Base-by-base conservation (phyloP, 2,888 invertebrate species). In the Palloptera scutellata region DNA sequence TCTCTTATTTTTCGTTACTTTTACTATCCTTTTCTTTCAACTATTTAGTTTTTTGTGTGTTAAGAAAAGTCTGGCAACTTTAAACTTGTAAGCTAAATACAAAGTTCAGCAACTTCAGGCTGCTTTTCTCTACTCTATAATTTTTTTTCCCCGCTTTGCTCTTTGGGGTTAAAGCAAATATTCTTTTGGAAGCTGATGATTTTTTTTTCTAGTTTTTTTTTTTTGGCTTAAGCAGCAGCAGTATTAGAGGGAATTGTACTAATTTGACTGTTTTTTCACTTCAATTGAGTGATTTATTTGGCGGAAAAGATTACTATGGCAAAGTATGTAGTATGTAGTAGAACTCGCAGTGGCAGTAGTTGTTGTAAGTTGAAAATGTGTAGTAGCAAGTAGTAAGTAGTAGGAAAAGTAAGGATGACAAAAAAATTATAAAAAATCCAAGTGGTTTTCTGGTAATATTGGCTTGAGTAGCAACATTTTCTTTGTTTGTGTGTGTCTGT, bases 241-340 rank as follows among this genome's bases (percentile, higher is more conserved):
- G 58, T 58, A 58, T 58, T 51, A 52, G 59, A 57, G 66, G 61
- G 66, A 66, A 66, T 65, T 67, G 64, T 54, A 80, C 80, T 81
- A 80, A 80, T 80, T 80, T 80, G 77, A 73, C 73, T 76, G 68
- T 71, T 73, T 71, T 72, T 70, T 73, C 67, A 70, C 75, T 73
- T 74, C 80, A 78, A 80, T 79, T 77, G 79, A 80, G 79, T 82
- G 82, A 82, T 81, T 81, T 81, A 82, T 81, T 81, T 81, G 80
- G 77, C 80, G 82, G 79, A 82, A 81, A 81, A 79, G 79, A 81
- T 82, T 82, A 81, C 76, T 76, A 48, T 53, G 17, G 66, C 66
- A 45, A 63, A 64, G 40, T 52, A 13, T n/a, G 40, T 20, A 43
- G 30, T 11, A 40, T 11, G 55, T 10, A 12, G 42, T 10, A n/a